Base-by-base conservation (phyloP, 1,140 invertebrate genomes). In the Listronotus oregonensis region DNA sequence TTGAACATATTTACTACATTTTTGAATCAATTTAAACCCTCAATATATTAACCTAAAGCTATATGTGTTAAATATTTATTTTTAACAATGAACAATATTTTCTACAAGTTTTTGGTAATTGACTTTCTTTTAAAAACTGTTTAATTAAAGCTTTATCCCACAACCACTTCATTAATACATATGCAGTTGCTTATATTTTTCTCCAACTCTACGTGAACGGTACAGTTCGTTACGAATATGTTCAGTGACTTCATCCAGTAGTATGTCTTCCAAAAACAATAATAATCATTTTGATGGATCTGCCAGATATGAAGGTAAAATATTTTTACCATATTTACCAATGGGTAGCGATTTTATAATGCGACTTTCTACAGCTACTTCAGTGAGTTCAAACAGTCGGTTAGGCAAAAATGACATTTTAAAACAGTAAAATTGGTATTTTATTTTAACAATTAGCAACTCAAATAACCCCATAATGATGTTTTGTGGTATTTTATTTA, bases 301-400 rank as follows among this genome's bases (percentile, higher is more conserved):
- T 42, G 44, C 31, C 11, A 47, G 60, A 58, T 68, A 68, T 51
- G 61, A 68, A 52, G 64, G 64, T 46, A 64, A 68, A 49, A 68
- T 0, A 12, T 68, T 68, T 58, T 64, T 52, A 58, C 54, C 60
- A 58, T 49, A 64, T 1, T 58, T 47, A 49, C 31, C 32, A 44
- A 58, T 50, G n/a, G 58, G 43, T 49, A 57, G 50, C 47, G 54
- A 64, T 64, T 64, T 64, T 27, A 64, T 39, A 57, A 47, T 34
- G 54, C 52, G 54, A 64, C 58, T 64, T 57, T 64, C 62, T 21
- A 57, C 54, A 47, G 42, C 34, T 57, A 34, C 42, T 56, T 67
- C 11, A 51, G 60, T 64, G n/a, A 67, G 60, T 67, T 50, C 46
- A 67, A 54, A 44, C 27, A 64, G 37, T 43, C 60, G 66, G 12